These are phyloP conservation scores for Achatina immaculata DNA, from an alignment of 1,140 invertebrate species.

Conservation along the genomic window DNA sequence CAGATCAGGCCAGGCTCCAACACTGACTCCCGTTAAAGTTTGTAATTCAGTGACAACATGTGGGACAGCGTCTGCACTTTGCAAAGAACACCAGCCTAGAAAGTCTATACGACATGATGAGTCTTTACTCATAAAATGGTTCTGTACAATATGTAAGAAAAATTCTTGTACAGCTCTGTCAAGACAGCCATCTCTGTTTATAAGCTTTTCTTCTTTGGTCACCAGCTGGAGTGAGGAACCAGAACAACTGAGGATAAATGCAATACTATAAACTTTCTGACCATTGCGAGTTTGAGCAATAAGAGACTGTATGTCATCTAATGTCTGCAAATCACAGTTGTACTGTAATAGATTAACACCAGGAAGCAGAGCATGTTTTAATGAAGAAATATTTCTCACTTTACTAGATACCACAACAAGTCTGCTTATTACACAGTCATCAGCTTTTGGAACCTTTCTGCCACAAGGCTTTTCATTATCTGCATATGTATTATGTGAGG, in stretches of 20 bases:
- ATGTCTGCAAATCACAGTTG: conserved; percentile 67
- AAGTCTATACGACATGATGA: conserved; percentile 38
- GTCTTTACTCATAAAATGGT: conserved; percentile 34
- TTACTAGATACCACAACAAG: conserved; percentile 62
- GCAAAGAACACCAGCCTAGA: conserved; percentile 19
- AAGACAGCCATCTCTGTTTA: conserved; percentile 18
- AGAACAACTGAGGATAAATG: conserved; percentile 70
- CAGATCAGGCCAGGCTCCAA: conserved; percentile 65
- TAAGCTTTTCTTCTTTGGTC: conserved; percentile 69
- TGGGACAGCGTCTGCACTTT: background rate
- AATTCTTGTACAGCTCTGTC: conserved; percentile 14
- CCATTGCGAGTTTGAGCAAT: conserved; percentile 59
- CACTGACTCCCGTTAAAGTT: conserved; percentile 52
- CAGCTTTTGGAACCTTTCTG: conserved; percentile 33
- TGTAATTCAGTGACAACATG: conserved; percentile 18
- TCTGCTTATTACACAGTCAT: conserved; percentile 27
- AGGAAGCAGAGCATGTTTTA: conserved; percentile 58
- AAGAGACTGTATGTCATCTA: conserved; percentile 66
- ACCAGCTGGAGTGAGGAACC: conserved; percentile 69
- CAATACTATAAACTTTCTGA: conserved; percentile 69
- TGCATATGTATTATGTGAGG: conserved; percentile 43
- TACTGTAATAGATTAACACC: conserved; percentile 66
- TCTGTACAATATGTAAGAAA: conserved; percentile 24
- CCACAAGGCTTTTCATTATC: conserved; percentile 43
- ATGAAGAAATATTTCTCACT: conserved; percentile 55